These are phyloP conservation scores for Eilema sororculum DNA, from an alignment of 2,888 invertebrate genomes.

Conservation along the genomic window DNA sequence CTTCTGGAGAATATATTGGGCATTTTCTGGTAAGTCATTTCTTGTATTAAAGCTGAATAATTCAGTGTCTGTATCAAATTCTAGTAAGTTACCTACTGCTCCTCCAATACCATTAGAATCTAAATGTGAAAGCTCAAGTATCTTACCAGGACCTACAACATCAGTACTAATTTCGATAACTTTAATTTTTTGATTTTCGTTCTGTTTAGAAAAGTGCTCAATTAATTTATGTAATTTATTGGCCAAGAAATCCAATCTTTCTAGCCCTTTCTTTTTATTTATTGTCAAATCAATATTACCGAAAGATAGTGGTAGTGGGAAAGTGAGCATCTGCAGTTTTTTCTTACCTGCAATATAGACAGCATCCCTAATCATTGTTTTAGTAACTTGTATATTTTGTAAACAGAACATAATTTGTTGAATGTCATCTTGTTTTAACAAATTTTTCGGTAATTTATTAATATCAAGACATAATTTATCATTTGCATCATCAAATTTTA, in stretches of 20 bases:
- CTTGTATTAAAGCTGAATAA: conserved; percentile 49
- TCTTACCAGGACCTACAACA: conserved; percentile 47
- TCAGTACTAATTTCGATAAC: conserved; percentile 45
- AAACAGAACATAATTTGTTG: conserved; percentile 39
- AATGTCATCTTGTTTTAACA: conserved; percentile 38
- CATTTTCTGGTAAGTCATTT: conserved; percentile 41
- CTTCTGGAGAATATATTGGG: conserved; percentile 45
- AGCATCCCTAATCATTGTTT: conserved; percentile 46
- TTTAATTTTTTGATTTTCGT: conserved; percentile 21
- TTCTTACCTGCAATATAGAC: conserved; percentile 37
- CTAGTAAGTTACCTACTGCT: conserved; percentile 57
- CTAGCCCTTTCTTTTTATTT: conserved; percentile 27
- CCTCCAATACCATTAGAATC: conserved; percentile 55
- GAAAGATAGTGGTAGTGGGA: conserved; percentile 53
- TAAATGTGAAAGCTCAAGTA: conserved; percentile 47
- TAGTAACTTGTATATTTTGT: conserved; percentile 42
- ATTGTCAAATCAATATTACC: conserved; percentile 55
- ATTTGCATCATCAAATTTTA: conserved; percentile 38
- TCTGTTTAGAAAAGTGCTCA: conserved; percentile 20
- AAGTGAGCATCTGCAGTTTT: conserved; percentile 41
- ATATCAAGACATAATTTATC: conserved; percentile 36
- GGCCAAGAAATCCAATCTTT: conserved; percentile 36
- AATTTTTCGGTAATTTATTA: conserved; percentile 41
- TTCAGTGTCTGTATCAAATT: conserved; percentile 43
- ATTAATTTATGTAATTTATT: conserved; percentile 37